Evolutionary conservation across 1,140 invertebrate genomes (phyloP).

Genomic region (Drosophila arizonae): DNA sequence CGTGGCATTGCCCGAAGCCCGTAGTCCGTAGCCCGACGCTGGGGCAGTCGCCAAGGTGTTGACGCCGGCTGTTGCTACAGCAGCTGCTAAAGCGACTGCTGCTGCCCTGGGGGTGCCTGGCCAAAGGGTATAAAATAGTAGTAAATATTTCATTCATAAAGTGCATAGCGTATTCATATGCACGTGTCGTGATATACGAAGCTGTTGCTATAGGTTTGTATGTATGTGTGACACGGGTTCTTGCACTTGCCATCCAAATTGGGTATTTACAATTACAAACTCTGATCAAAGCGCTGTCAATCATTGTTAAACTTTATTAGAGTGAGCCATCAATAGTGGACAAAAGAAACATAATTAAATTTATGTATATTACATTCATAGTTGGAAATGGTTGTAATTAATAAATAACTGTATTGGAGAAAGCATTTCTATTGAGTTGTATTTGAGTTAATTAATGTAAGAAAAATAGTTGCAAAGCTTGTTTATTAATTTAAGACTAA

Average conservation of each 20-base stretch:
- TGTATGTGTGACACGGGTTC: background rate
- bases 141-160: constrained; percentile 80
- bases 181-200: constrained; percentile 51
- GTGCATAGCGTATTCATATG: constrained; percentile 58
- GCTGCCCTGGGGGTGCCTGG: constrained; percentile 11
- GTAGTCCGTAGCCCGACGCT: background rate
- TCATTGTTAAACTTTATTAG: constrained; percentile 17
- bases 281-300: background rate
- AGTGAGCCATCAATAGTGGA: too few species aligned
- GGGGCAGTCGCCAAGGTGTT: constrained; percentile 60
- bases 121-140: constrained; percentile 54
- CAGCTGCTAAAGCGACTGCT: background rate
- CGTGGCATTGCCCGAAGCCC: constrained; percentile 4
- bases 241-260: background rate
- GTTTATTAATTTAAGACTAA: too few species aligned
- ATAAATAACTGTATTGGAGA: too few species aligned
- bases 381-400: constrained; percentile 40
- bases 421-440: too few species aligned
- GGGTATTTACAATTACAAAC: background rate
- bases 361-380: constrained; percentile 29
- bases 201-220: constrained; percentile 8
- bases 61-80: constrained; percentile 22
- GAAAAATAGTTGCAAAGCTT: too few species aligned
- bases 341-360: too few species aligned
- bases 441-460: too few species aligned